Evolutionary conservation across 2,113 vertebrate species (phyloP).

Genomic region (Capreolus pygargus): DNA sequence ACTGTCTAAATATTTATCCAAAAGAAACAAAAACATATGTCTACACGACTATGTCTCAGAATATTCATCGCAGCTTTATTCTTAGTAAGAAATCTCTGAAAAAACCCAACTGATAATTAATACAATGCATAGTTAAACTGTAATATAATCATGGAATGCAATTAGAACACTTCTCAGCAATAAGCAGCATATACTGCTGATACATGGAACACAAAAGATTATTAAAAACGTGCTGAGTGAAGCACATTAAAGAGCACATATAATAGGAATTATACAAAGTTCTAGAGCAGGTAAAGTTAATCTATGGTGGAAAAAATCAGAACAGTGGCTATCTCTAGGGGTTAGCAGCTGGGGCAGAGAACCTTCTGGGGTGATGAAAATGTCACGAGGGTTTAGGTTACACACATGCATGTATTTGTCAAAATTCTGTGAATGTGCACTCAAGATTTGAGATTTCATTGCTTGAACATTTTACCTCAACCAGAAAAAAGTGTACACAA

Average conservation of each 20-base stretch:
- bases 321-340: not conserved
- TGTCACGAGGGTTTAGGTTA: not conserved
- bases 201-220: not conserved
- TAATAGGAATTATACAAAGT: not conserved
- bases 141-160: not conserved
- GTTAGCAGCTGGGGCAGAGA: not conserved
- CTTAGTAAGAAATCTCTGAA: not conserved
- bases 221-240: not conserved
- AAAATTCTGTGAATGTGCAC: not conserved
- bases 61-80: not conserved
- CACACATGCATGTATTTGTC: not conserved
- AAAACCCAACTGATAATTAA: not conserved
- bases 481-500: not conserved
- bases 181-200: not conserved
- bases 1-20: not conserved
- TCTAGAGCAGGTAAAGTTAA: not conserved
- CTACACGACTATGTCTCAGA: not conserved
- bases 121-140: not conserved
- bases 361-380: not conserved
- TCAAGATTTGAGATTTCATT: not conserved
- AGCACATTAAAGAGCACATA: not conserved
- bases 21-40: not conserved
- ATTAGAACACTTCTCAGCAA: not conserved
- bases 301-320: not conserved
- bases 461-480: constrained; percentile 7